Evolutionary conservation across 2,797 vertebrate species (phyloP).

Genomic region (Taenioides sp.): DNA sequence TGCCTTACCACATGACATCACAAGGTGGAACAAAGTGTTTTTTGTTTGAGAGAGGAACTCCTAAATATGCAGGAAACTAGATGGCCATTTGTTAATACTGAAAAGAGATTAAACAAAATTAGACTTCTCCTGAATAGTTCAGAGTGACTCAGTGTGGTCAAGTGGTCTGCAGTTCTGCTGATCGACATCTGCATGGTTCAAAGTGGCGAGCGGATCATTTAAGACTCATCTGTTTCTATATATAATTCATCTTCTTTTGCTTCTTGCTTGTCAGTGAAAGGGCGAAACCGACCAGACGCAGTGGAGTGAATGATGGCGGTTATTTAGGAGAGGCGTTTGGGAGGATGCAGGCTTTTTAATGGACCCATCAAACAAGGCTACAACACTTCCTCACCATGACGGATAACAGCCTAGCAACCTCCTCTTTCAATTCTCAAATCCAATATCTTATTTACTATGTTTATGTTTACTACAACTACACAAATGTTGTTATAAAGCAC

Average conservation of each 20-base stretch:
- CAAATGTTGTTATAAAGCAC: constrained; percentile 22
- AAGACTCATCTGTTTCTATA: constrained; percentile 37
- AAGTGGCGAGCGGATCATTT: constrained; percentile 30
- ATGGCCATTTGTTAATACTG: no score
- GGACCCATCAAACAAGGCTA: constrained; percentile 40
- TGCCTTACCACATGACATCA: no score
- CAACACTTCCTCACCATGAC: constrained; percentile 24
- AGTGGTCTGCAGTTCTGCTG: neutral
- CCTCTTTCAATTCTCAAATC: constrained; percentile 27
- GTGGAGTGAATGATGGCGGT: constrained; percentile 37
- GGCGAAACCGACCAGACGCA: constrained; percentile 16
- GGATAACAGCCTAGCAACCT: neutral
- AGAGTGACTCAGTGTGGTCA: constrained; percentile 6
- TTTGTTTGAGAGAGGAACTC: no score
- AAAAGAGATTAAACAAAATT: no score
- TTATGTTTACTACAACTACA: constrained; percentile 26
- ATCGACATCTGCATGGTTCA: constrained; percentile 24
- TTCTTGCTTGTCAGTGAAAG: constrained; percentile 30
- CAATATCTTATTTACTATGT: constrained; percentile 14
- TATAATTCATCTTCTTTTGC: constrained; percentile 44
- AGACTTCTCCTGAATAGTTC: no score
- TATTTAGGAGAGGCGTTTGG: constrained; percentile 49
- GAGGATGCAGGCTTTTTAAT: constrained; percentile 46
- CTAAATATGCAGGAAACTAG: no score
- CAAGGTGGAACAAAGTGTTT: no score